These are phyloP conservation scores for Escarpia spicata DNA, from an alignment of 2,888 invertebrate species.

Conservation along the genomic window DNA sequence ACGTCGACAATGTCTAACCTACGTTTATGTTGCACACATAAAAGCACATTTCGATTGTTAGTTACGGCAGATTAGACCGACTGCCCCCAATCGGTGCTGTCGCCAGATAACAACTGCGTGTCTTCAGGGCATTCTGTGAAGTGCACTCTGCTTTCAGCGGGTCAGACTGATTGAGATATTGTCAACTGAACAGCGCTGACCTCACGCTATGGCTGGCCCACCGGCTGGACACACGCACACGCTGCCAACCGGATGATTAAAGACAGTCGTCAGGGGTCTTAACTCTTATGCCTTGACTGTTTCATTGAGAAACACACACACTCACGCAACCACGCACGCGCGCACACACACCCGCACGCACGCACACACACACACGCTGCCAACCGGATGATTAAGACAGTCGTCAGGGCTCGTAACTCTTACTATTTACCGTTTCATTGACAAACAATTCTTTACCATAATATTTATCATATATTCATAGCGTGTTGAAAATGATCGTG, in stretches of 20 bases:
- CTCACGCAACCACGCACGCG: not conserved
- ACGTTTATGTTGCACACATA: not conserved
- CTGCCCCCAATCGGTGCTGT: not conserved
- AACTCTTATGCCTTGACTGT: not conserved
- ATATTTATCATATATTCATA: no score
- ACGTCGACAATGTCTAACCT: not conserved
- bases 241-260: not conserved
- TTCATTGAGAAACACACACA: not conserved
- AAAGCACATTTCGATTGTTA: not conserved
- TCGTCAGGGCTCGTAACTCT: not conserved
- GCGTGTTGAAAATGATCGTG: not conserved
- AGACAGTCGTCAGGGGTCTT: not conserved
- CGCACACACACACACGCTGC: not conserved
- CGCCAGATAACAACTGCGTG: not conserved
- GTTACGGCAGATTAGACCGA: not conserved
- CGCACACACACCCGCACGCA: no score
- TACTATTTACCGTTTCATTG: not conserved
- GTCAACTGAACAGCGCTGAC: not conserved
- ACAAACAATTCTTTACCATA: not conserved
- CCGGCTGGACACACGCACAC: not conserved
- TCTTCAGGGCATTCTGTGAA: not conserved
- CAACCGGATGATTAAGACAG: not conserved
- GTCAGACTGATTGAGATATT: conserved; percentile 12
- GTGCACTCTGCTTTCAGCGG: not conserved
- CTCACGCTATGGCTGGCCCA: not conserved